A percentile compares a stretch with the other conserved stretches of the same genome.
Evolutionary conservation across 2,113 vertebrate genomes (phyloP).

Genomic region (Onychorhynchus coronatus): DNA sequence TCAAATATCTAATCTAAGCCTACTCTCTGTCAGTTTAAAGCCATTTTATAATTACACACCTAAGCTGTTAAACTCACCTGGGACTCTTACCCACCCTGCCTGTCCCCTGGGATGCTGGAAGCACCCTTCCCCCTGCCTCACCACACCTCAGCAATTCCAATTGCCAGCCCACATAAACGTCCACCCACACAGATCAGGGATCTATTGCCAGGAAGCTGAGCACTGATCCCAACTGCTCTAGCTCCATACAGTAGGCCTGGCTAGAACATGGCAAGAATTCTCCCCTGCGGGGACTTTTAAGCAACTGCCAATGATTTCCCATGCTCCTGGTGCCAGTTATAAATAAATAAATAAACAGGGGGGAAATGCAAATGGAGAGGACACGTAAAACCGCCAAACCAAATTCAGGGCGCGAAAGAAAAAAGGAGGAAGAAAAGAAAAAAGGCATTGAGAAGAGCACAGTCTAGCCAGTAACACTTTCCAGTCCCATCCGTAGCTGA

Average conservation of each 20-base stretch:
- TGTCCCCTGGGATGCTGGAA: background rate
- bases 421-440: background rate
- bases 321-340: background rate
- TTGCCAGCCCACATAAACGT: background rate
- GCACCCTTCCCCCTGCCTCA: background rate
- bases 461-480: conserved; percentile 60
- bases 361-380: background rate
- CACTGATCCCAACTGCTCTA: conserved; percentile 22
- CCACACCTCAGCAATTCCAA: background rate
- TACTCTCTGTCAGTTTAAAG: background rate
- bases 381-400: conserved; percentile 3
- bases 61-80: background rate
- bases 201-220: conserved; percentile 23
- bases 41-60: background rate
- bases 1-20: background rate
- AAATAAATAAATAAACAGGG: background rate
- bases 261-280: conserved; percentile 45
- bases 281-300: conserved; percentile 34
- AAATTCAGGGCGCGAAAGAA: conserved; percentile 13
- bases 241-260: conserved; percentile 5
- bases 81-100: background rate
- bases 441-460: background rate
- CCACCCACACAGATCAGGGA: background rate
- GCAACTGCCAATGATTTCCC: conserved; percentile 56
- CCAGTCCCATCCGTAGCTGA: conserved; percentile 34